Percentiles rank a stretch among this genome's conserved stretches.
These are phyloP conservation scores for Brachionus plicatilis DNA, from an alignment of 1,140 invertebrate genomes.

Conservation along the genomic window DNA sequence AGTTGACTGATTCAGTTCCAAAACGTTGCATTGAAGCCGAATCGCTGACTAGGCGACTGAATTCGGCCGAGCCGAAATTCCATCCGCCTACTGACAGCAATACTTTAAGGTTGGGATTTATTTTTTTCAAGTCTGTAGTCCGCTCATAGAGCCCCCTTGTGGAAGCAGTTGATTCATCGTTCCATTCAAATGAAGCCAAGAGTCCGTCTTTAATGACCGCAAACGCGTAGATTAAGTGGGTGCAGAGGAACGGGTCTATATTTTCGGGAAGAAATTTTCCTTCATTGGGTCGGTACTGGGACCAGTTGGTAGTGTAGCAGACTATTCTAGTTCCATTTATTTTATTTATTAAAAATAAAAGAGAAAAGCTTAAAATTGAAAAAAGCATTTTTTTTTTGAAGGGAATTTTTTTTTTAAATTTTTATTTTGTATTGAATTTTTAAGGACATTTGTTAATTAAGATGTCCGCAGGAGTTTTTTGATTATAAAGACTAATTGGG, in stretches of 20 bases:
- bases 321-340: slow-evolving; percentile 50
- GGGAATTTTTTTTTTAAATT: not conserved
- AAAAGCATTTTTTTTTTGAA: not conserved
- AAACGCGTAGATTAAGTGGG: slow-evolving; percentile 88
- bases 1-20: slow-evolving; percentile 41
- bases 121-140: not conserved
- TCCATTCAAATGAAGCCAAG: slow-evolving; percentile 72
- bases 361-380: not conserved
- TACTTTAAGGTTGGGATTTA: not conserved
- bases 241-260: slow-evolving; percentile 76
- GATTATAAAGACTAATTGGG: too few relatives aligned
- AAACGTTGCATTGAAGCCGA: slow-evolving; percentile 45
- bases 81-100: slow-evolving; percentile 54
- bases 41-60: slow-evolving; percentile 72
- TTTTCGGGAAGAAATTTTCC: slow-evolving; percentile 80
- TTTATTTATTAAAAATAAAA: not conserved
- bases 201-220: slow-evolving; percentile 63
- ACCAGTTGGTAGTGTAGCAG: slow-evolving; percentile 91
- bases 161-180: slow-evolving; percentile 63
- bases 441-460: not conserved
- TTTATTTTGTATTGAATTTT: not conserved
- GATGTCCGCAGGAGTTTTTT: too few relatives aligned
- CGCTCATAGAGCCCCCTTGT: not conserved
- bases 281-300: slow-evolving; percentile 72
- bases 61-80: slow-evolving; percentile 70